Base-by-base conservation (phyloP, 2,113 vertebrate genomes). In the Entomyzon cyanotis region DNA sequence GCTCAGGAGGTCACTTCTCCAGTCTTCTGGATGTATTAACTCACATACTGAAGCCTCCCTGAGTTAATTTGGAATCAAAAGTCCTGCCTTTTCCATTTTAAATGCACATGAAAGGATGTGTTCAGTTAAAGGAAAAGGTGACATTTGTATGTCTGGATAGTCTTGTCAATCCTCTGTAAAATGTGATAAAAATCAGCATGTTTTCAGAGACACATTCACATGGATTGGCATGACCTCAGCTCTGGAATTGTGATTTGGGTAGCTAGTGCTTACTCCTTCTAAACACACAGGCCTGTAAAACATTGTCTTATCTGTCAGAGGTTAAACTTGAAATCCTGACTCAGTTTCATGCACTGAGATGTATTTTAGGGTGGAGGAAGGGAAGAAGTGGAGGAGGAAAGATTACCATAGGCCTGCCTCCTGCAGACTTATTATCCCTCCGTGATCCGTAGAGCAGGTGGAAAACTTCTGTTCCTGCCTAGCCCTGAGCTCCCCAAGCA, bases 251-350 rank as follows among this genome's bases (percentile, higher is more conserved):
- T 70, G 13, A 3, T 12, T 47, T 71, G 71, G 33, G 28, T 23
- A n/a, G 49, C 23, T 44, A 3, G 25, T 37, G 42, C 63, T 65
- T 50, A 2, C 25, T 77, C 10, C 4, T 39, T 87, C 55, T 53
- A 65, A 77, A 55, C 59, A 79, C 21, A 30, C 1, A 0, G 3
- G 59, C 42, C 46, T 79, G 23, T 70, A 18, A 37, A 87, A 70
- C 12, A 8, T 49, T 37, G 6, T 69, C 19, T 50, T 10, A 8
- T 88, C 46, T 70, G 42, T 44, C 92, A 59, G 50, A 70, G 31
- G 30, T 71, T 84, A 50, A 67, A 64, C 76, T 77, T 84, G 64
- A 89, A 89, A 91, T 87, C 56, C 83, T 87, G 91, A 92, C 83
- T 95, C 56, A 28, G 71, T 90, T 90, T 52, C 30, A 16, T 86